Evolutionary conservation across 2,888 invertebrate species (phyloP), one percentile per base, ranked within the genome.

Genomic region (Sminthurides aquaticus): DNA sequence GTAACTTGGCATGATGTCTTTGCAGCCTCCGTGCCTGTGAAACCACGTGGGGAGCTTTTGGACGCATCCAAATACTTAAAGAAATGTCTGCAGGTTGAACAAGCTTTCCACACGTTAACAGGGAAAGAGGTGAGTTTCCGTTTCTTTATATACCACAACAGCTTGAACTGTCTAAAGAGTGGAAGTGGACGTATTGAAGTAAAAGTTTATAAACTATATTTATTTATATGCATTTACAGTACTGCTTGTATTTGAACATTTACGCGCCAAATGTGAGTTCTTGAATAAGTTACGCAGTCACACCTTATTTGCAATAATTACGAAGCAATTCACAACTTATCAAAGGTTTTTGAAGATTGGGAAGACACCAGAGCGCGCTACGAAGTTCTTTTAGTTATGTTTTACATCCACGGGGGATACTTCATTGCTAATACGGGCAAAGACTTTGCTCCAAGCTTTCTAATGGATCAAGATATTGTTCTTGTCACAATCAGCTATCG

Each of bases 201-300:
- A n/a, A n/a, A n/a, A n/a, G n/a, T n/a, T n/a, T n/a, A n/a, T n/a
- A n/a, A n/a, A n/a, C n/a, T n/a, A n/a, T n/a, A n/a, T n/a, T n/a
- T n/a, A n/a, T n/a, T n/a, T n/a, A n/a, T n/a, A n/a, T n/a, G n/a
- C n/a, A n/a, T 34, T 48, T 20, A 20, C 28, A 62, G 62, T 57
- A 62, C 24, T 62, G 62, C 24, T 27, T 62, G 20, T 57, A 57
- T 48, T 27, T 62, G n/a, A 62, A 62, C 29, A 57, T 63, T 18
- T 52, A 58, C 26, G 63, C 25, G 3, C 63, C n/a, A n/a, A n/a
- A n/a, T n/a, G n/a, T n/a, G n/a, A n/a, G n/a, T n/a, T n/a, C 43
- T 34, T 15, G 43, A 60, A 26, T 49, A 57, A 25, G 28, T 27
- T 57, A 20, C n/a, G 26, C n/a, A n/a, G n/a, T n/a, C n/a, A n/a